Base-by-base conservation (phyloP, 1,140 invertebrate genomes). In the Drosophila persimilis region DNA sequence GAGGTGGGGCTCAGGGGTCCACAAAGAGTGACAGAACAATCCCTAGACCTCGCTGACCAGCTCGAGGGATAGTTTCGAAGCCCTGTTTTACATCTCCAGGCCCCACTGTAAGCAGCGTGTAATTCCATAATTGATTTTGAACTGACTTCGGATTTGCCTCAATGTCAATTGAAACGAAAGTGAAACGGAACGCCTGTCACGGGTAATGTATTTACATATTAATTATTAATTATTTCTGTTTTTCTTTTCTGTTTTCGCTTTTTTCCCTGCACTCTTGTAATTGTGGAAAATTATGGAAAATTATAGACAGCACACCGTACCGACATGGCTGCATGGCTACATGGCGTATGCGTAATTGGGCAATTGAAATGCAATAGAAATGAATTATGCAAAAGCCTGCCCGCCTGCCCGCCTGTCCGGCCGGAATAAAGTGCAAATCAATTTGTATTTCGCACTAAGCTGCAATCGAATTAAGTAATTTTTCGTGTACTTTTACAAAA, bases 141-240 rank as follows among this genome's bases (percentile, higher is more conserved):
- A 75, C 41, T 62, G 65, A 72, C 77, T 84, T 79, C 72, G 73
- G 57, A 1, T 64, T 60, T 20, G 50, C 7, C 45, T 29, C 35
- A 46, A 39, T 84, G 80, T 72, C 80, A 84, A 84, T 84, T 79
- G 77, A 75, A 64, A 58, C 52, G 80, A 84, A 84, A 84, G 80
- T 76, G 66, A 75, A 75, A 39, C 11, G 35, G 3, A 11, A 77
- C 41, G 60, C 51, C 45, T 45, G 51, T 29, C 61, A 45, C 50
- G 52, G 66, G 41, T 77, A 72, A 80, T 78, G 55, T 46, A 29
- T 53, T 58, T 66, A 55, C 47, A 54, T 76, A 48, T 66, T 54
- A 60, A 60, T 75, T 26, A 45, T 39, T 45, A 60, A 60, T 75
- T 26, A 45, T 39, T 45, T 9, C 0, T 7, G 6, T 9, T 20